phyloP scores from a whole-genome alignment of 2,888 invertebrate species.

The Campoplex nolae region DNA sequence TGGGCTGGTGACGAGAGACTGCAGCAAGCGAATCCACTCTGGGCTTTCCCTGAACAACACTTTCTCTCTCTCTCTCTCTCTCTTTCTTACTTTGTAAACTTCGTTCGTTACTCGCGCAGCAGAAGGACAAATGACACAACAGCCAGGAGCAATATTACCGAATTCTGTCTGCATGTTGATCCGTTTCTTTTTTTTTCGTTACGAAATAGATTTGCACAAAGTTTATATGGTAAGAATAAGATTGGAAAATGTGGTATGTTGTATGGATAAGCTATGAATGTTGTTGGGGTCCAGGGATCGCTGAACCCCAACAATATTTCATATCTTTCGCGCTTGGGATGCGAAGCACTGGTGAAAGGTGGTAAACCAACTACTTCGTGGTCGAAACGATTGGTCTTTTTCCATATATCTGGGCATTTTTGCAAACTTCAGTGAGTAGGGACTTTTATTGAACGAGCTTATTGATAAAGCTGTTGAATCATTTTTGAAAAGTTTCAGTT shows the following conservation, averaged over 20 bases:
- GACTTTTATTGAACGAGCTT: not conserved
- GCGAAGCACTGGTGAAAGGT: not conserved
- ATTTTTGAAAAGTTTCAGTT: not conserved
- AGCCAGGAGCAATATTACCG: constrained; percentile 48
- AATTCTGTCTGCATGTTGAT: not conserved
- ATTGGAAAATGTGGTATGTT: not conserved
- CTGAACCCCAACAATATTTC: no score
- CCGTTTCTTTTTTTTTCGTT: not conserved
- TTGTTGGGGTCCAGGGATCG: not conserved
- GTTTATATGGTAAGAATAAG: not conserved
- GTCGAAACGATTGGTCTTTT: not conserved
- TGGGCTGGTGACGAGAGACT: constrained; percentile 57
- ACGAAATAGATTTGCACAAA: not conserved
- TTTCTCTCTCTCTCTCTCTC: not conserved
- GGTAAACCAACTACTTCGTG: not conserved
- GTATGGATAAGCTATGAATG: not conserved
- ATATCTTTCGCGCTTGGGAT: no score
- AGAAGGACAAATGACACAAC: constrained; percentile 35
- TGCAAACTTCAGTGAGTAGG: not conserved
- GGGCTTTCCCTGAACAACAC: constrained; percentile 24
- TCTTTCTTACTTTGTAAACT: constrained; percentile 37
- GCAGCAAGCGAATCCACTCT: constrained; percentile 58
- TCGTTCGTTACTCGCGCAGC: constrained; percentile 49
- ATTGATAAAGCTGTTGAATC: not conserved
- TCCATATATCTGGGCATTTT: not conserved